phyloP scores from a whole-genome alignment of 2,113 vertebrate genomes.

The Melanerpes formicivorus region DNA sequence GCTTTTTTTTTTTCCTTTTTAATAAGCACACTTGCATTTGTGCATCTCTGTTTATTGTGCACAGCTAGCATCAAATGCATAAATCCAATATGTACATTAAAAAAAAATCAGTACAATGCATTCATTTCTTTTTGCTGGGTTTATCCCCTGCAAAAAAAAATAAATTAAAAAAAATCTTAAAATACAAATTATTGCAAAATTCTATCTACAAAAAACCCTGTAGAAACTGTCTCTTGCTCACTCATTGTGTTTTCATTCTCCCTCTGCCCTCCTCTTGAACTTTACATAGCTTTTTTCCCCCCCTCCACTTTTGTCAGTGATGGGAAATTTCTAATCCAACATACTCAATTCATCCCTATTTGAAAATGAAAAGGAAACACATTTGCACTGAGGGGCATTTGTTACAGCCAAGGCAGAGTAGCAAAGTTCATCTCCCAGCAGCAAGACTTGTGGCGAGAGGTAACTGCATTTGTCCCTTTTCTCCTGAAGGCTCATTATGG shows the following conservation, averaged over 20 bases:
- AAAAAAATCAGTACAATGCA: neutral
- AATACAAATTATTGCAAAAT: neutral
- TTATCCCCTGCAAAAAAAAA: neutral
- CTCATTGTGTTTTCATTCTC: conserved; percentile 50
- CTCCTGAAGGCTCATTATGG: conserved; percentile 14
- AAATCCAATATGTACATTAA: neutral
- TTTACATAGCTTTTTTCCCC: conserved; percentile 44
- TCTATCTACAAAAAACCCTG: neutral
- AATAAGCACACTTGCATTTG: neutral
- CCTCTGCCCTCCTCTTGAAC: conserved; percentile 67
- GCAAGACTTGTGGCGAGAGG: conserved; percentile 32
- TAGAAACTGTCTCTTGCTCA: neutral
- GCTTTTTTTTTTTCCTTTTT: neutral
- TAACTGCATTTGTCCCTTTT: conserved; percentile 63
- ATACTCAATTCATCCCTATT: conserved; percentile 61
- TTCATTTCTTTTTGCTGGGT: neutral
- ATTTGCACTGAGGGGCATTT: conserved; percentile 66
- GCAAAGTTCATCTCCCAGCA: conserved; percentile 70
- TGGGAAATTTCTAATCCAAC: conserved; percentile 72
- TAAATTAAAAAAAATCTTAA: neutral
- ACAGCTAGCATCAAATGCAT: neutral
- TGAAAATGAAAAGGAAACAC: conserved; percentile 74
- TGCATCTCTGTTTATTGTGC: neutral
- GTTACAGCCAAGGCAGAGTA: conserved; percentile 64
- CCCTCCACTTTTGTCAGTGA: conserved; percentile 49